Conservation (phyloP, 1,140 invertebrate species). For the Drosophila grimshawi region DNA sequence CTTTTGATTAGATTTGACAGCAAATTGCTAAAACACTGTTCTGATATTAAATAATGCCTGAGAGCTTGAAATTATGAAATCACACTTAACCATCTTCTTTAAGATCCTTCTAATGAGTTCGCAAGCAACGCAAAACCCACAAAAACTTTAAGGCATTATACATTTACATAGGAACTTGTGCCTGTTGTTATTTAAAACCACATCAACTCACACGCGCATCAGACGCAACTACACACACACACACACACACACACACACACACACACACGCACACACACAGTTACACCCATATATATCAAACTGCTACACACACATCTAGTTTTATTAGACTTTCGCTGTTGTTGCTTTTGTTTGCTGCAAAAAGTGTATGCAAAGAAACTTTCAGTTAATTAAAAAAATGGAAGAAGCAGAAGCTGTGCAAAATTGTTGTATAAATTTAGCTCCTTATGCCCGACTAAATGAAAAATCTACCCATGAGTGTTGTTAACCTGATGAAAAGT, state of each 20-base stretch:
- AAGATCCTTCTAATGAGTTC: conserved; percentile 48
- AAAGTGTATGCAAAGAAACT: conserved; percentile 59
- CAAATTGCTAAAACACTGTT: not conserved
- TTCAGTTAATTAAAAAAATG: conserved; percentile 75
- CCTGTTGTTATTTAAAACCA: conserved; percentile 30
- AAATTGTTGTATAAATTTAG: conserved; percentile 73
- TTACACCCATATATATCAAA: no score
- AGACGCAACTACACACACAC: not conserved
- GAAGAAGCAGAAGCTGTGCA: conserved; percentile 18
- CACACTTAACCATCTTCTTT: conserved; percentile 15
- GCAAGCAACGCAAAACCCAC: conserved; percentile 50
- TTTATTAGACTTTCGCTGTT: conserved; percentile 46
- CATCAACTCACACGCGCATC: conserved; percentile 18
- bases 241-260: no score
- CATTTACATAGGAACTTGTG: conserved; percentile 45
- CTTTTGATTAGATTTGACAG: not conserved
- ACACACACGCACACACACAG: no score
- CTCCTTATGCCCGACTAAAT: conserved; percentile 68
- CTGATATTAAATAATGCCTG: not conserved
- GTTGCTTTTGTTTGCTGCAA: conserved; percentile 21
- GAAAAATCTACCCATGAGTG: conserved; percentile 82
- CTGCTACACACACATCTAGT: conserved; percentile 20
- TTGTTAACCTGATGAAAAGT: conserved; percentile 83
- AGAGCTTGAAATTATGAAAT: conserved; percentile 14
- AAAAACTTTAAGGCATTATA: conserved; percentile 62